Conservation (phyloP, 1,140 invertebrate genomes). For the Brevipalpus yothersi region DNA sequence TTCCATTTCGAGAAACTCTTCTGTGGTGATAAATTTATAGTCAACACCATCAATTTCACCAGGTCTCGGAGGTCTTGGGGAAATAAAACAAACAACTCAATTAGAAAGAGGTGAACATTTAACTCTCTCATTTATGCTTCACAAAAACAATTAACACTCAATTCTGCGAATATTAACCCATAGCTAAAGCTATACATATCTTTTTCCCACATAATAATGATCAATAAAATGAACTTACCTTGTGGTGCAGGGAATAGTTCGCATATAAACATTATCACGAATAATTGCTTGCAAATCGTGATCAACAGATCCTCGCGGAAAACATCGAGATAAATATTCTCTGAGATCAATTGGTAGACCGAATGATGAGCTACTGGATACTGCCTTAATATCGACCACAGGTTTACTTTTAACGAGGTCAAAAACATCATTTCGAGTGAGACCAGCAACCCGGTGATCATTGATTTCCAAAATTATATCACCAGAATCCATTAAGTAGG, state of each 20-base stretch:
- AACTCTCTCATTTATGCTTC: background rate
- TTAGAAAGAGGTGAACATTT: background rate
- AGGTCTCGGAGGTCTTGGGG: constrained; percentile 24
- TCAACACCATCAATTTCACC: constrained; percentile 38
- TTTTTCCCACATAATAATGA: constrained; percentile 24
- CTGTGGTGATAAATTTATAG: constrained; percentile 33
- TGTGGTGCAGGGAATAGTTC: constrained; percentile 34
- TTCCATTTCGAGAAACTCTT: constrained; percentile 34
- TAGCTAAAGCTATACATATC: background rate
- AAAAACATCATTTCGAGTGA: constrained; percentile 31
- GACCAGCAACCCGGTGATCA: constrained; percentile 34
- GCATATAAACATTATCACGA: constrained; percentile 37
- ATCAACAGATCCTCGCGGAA: constrained; percentile 35
- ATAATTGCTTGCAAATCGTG: constrained; percentile 41
- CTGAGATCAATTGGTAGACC: constrained; percentile 23
- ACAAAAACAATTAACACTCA: background rate
- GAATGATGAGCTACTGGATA: background rate
- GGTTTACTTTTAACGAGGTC: constrained; percentile 7
- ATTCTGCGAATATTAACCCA: background rate
- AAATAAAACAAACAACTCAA: constrained; percentile 8
- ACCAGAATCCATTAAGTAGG: constrained; percentile 15
- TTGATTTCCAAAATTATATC: constrained; percentile 35
- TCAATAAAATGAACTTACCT: background rate
- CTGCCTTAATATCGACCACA: constrained; percentile 1
- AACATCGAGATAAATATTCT: constrained; percentile 32